Conservation (phyloP, 37 sponge, comb jelly and placozoan species). For the Cliona cf. orientalis region DNA sequence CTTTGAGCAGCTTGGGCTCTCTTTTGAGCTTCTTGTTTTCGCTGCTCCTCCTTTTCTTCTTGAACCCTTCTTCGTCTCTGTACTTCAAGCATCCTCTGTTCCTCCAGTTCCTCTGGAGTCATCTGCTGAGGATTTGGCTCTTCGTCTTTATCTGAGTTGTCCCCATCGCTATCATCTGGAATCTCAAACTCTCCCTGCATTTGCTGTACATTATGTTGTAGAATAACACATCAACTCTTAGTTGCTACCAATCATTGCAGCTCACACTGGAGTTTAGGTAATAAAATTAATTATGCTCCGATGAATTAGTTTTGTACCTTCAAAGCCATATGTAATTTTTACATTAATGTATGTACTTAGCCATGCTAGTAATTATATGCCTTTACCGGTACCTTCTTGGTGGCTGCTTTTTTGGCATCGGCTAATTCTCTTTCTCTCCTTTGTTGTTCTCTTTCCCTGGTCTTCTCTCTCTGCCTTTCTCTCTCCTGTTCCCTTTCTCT, state of each 20-base stretch:
- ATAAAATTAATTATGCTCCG: too few relatives aligned
- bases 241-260: too few relatives aligned
- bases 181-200: slow-evolving; percentile 17
- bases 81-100: slow-evolving; percentile 39
- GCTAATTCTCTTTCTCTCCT: slow-evolving; percentile 24
- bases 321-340: too few relatives aligned
- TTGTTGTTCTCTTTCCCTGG: background rate
- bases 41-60: slow-evolving; percentile 21
- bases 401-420: background rate
- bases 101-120: background rate
- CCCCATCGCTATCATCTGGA: slow-evolving; percentile 10
- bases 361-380: too few relatives aligned
- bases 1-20: slow-evolving; percentile 12
- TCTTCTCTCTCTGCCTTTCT: slow-evolving; percentile 1
- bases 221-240: too few relatives aligned
- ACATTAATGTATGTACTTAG: too few relatives aligned
- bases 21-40: slow-evolving; percentile 6
- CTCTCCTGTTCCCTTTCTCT: slow-evolving; percentile 12
- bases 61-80: slow-evolving; percentile 1
- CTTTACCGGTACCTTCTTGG: background rate
- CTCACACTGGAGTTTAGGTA: too few relatives aligned
- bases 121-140: background rate
- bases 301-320: too few relatives aligned
- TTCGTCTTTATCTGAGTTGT: background rate
- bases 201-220: background rate